Conservation (phyloP, 2,888 invertebrate genomes). For the Acleris holmiana region DNA sequence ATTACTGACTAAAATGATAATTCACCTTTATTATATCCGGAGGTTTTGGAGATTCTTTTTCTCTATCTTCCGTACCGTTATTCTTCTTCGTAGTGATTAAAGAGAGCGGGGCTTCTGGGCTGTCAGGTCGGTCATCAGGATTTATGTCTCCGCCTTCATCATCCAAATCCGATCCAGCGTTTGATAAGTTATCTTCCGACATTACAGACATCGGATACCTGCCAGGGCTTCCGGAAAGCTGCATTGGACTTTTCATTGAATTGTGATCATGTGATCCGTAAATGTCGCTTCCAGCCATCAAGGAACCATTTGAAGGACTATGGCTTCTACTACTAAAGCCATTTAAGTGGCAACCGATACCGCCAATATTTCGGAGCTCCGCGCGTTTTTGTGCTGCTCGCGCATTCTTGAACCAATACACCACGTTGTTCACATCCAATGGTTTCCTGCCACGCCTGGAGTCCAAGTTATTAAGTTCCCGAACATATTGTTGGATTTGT, state of each 20-base stretch:
- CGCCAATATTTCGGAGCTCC: conserved; percentile 88
- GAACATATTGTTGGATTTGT: conserved; percentile 97
- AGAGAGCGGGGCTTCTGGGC: conserved; percentile 88
- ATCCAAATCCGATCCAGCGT: conserved; percentile 87
- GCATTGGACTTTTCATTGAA: conserved; percentile 86
- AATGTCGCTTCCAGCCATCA: conserved; percentile 85
- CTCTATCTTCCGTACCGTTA: conserved; percentile 76
- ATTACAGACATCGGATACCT: conserved; percentile 86
- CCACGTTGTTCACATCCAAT: conserved; percentile 97
- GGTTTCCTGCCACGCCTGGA: conserved; percentile 97
- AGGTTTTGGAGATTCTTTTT: conserved; percentile 80
- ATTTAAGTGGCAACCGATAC: conserved; percentile 85
- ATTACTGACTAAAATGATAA: background rate
- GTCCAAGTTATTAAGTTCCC: conserved; percentile 95
- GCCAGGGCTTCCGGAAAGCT: conserved; percentile 80
- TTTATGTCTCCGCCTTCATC: conserved; percentile 86
- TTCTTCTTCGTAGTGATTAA: conserved; percentile 86
- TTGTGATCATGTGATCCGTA: conserved; percentile 84
- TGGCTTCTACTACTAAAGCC: conserved; percentile 87
- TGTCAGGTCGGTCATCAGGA: conserved; percentile 84
- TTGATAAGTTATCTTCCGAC: conserved; percentile 87
- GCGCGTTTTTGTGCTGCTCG: conserved; percentile 97
- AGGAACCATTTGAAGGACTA: conserved; percentile 86
- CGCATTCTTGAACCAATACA: conserved; percentile 99
- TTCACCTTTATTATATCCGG: conserved; percentile 81